A percentile compares a stretch with the other conserved stretches of the same genome.
phyloP scores from a whole-genome alignment of 2,797 vertebrate genomes.

The Channallabes apus region DNA sequence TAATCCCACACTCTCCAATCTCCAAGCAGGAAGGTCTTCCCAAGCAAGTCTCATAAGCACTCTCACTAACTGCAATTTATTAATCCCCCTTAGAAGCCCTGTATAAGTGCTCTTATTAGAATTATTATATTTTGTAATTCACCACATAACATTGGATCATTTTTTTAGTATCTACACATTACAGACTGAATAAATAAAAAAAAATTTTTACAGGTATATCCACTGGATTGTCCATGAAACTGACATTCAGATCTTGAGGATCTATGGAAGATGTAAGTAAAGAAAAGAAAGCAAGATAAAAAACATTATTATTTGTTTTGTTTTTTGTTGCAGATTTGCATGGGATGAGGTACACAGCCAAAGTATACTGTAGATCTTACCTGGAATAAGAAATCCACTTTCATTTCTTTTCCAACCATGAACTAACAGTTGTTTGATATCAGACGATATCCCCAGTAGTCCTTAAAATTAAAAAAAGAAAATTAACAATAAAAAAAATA shows the following conservation, averaged over 20 bases:
- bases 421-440: slow-evolving; percentile 11
- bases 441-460: slow-evolving; percentile 26
- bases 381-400: neutral
- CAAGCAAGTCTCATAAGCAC: too few relatives aligned
- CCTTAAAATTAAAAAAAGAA: neutral
- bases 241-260: neutral
- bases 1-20: too few relatives aligned
- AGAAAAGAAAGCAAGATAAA: neutral
- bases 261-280: neutral
- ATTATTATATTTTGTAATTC: too few relatives aligned
- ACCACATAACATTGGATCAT: too few relatives aligned
- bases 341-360: neutral
- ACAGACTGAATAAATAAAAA: neutral
- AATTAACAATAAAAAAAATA: neutral
- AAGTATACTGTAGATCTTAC: neutral
- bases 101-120: too few relatives aligned
- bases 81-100: too few relatives aligned
- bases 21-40: too few relatives aligned
- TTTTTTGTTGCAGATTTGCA: neutral
- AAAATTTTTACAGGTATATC: neutral
- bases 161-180: neutral
- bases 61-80: too few relatives aligned
- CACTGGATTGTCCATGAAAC: too few relatives aligned
- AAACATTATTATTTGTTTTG: neutral
- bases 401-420: slow-evolving; percentile 7